Evolutionary conservation across 2,888 invertebrate genomes (phyloP).

Genomic region (Ommatoiulus sabulosus): DNA sequence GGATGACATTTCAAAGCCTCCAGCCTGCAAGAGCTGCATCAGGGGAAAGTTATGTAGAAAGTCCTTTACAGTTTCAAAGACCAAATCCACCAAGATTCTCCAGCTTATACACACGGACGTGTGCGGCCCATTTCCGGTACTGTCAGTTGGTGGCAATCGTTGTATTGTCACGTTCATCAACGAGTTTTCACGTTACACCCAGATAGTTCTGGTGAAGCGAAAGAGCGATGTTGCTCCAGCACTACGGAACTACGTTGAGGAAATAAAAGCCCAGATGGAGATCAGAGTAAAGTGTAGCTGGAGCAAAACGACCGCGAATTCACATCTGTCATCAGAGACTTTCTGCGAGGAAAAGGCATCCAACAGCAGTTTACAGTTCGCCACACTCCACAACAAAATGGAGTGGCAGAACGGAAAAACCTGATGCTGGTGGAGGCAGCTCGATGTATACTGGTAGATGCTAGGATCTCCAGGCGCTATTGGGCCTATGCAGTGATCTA

Average conservation of each 20-base stretch:
- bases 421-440: conserved; percentile 57
- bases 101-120: too few species aligned
- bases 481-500: conserved; percentile 59
- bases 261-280: too few species aligned
- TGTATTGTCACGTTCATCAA: too few species aligned
- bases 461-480: neutral
- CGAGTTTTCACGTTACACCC: neutral
- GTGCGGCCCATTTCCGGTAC: too few species aligned
- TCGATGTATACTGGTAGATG: neutral
- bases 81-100: too few species aligned
- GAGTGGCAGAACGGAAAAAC: conserved; percentile 59
- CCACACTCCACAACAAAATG: conserved; percentile 59
- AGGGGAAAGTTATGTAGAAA: neutral
- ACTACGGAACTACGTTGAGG: too few species aligned
- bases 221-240: neutral
- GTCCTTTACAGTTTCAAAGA: too few species aligned
- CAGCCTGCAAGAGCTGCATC: neutral
- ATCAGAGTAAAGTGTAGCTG: too few species aligned
- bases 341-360: neutral
- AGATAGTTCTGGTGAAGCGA: neutral
- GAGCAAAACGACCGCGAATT: too few species aligned
- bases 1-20: neutral
- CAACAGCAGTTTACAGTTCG: neutral
- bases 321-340: too few species aligned
- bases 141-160: too few species aligned